phyloP scores from a whole-genome alignment of 2,888 invertebrate genomes.

The Gymnosoma rotundatum region DNA sequence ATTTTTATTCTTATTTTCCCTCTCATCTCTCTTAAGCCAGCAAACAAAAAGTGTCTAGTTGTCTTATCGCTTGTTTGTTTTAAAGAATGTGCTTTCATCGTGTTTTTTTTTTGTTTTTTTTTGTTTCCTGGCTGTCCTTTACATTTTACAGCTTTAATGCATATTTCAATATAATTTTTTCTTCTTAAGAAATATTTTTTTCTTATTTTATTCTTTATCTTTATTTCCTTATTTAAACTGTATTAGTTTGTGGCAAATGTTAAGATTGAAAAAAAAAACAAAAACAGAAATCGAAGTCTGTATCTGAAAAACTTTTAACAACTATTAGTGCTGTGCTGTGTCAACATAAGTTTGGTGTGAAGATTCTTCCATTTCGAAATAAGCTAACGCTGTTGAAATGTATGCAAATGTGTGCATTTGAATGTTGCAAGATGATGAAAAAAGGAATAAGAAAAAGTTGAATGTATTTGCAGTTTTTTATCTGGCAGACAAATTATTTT shows the following conservation, averaged over 20 bases:
- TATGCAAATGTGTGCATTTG: conserved; percentile 34
- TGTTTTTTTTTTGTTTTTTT: conserved; percentile 24
- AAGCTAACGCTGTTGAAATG: conserved; percentile 21
- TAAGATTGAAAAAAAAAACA: conserved; percentile 26
- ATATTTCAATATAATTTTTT: conserved; percentile 55
- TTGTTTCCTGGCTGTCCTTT: conserved; percentile 19
- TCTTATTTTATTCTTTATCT: conserved; percentile 29
- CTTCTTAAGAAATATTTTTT: not conserved
- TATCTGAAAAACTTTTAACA: conserved; percentile 28
- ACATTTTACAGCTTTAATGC: conserved; percentile 46
- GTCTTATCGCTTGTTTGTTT: conserved; percentile 32
- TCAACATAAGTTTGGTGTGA: conserved; percentile 41
- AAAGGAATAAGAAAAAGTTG: not conserved
- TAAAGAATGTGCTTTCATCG: conserved; percentile 30
- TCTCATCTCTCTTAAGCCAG: not conserved
- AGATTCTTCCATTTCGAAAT: conserved; percentile 5
- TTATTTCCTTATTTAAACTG: conserved; percentile 66
- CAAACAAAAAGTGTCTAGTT: conserved; percentile 1
- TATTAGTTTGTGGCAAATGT: conserved; percentile 62
- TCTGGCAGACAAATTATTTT: conserved; percentile 71
- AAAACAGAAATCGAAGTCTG: conserved; percentile 35
- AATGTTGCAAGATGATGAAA: conserved; percentile 30
- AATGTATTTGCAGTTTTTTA: conserved; percentile 48
- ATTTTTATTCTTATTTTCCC: not conserved
- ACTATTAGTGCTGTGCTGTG: conserved; percentile 38